Conservation (phyloP, 1,140 invertebrate species). For the Centruroides sculpturatus region DNA sequence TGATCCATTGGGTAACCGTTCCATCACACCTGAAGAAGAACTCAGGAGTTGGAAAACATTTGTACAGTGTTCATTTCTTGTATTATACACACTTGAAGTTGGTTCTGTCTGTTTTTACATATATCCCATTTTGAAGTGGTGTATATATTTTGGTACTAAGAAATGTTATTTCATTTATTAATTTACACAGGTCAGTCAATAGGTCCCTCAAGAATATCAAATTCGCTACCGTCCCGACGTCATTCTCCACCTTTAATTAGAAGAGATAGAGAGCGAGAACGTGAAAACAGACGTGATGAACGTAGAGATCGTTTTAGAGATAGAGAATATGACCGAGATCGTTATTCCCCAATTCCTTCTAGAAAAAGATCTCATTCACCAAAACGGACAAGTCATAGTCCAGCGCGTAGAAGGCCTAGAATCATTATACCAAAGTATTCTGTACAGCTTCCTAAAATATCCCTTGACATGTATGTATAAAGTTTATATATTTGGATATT, state of each 20-base stretch:
- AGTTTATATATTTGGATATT: too few species aligned
- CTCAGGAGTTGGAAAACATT: too few species aligned
- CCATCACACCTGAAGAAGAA: too few species aligned
- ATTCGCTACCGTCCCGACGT: constrained; percentile 20
- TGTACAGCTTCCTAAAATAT: constrained; percentile 72
- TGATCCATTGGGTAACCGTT: too few species aligned
- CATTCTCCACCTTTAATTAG: constrained; percentile 23
- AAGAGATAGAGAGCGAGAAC: constrained; percentile 26
- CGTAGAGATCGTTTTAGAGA: constrained; percentile 19
- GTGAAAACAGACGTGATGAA: constrained; percentile 18
- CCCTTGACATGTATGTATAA: constrained; percentile 57
- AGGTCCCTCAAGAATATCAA: too few species aligned
- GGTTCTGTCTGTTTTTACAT: too few species aligned
- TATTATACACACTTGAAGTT: too few species aligned
- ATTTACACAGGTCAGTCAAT: too few species aligned
- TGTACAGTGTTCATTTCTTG: too few species aligned
- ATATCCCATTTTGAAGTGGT: too few species aligned
- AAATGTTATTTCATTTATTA: too few species aligned
- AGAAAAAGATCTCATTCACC: constrained; percentile 31
- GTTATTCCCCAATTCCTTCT: constrained; percentile 19
- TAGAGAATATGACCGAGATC: constrained; percentile 19
- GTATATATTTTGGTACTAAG: too few species aligned
- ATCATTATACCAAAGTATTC: constrained; percentile 60
- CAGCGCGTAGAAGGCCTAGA: constrained; percentile 41
- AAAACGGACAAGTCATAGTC: constrained; percentile 36